Percentiles rank a stretch among this genome's conserved stretches.
Evolutionary conservation across 2,797 vertebrate genomes (phyloP).

Genomic region (Poeciliopsis presidionis): DNA sequence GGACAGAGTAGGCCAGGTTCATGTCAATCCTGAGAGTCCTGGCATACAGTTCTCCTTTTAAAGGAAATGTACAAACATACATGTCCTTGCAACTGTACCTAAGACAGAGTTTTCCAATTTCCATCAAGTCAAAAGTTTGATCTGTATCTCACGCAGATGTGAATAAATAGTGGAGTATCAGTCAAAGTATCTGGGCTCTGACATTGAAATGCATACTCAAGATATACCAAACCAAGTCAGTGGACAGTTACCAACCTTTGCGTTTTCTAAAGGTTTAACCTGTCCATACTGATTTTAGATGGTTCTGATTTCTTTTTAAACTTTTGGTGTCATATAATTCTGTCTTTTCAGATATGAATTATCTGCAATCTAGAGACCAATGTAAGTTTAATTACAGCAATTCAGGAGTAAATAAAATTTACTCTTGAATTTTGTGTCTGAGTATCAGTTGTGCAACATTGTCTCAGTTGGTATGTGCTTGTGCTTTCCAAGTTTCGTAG

Average conservation of each 20-base stretch:
- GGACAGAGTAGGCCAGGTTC: conserved; percentile 78
- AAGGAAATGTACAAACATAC: conserved; percentile 49
- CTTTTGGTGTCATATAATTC: neutral
- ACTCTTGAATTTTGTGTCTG: too few species aligned
- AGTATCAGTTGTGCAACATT: too few species aligned
- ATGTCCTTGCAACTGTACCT: conserved; percentile 29
- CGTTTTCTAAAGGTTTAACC: neutral
- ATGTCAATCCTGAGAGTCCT: conserved; percentile 75
- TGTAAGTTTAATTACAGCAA: neutral
- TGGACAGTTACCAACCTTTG: neutral
- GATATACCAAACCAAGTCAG: neutral
- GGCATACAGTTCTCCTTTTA: conserved; percentile 64
- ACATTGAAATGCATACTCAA: neutral
- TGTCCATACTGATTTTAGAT: neutral
- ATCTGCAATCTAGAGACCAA: too few species aligned
- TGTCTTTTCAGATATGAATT: too few species aligned
- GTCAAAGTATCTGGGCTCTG: conserved; percentile 25
- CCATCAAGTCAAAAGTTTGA: conserved; percentile 56
- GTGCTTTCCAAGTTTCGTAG: too few species aligned
- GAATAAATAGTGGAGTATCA: conserved; percentile 25
- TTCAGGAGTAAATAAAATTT: neutral
- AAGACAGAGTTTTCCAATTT: conserved; percentile 51
- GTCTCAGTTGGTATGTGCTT: too few species aligned
- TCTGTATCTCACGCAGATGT: conserved; percentile 58
- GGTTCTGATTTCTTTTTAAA: neutral